phyloP scores from a whole-genome alignment of 2,888 invertebrate species.

The Teleiodes luculella region DNA sequence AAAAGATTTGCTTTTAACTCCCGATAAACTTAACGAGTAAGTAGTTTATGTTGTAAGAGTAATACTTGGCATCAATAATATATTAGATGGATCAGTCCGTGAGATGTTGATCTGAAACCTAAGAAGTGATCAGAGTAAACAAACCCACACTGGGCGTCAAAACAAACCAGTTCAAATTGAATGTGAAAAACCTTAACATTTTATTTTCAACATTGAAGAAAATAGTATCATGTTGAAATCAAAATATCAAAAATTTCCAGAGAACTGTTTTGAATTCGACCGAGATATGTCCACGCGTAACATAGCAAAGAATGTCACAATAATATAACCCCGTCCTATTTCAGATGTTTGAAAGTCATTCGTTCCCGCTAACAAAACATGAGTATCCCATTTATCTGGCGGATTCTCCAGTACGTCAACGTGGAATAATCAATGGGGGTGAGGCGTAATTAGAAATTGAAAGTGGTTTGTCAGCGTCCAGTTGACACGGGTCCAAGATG shows the following conservation, averaged over 20 bases:
- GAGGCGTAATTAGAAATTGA: constrained; percentile 43
- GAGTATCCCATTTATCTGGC: constrained; percentile 5
- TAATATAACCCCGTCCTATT: constrained; percentile 25
- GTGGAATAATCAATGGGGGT: not conserved
- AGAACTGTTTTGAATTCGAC: constrained; percentile 53
- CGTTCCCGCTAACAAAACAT: constrained; percentile 8
- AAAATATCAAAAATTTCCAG: constrained; percentile 32
- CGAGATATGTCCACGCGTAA: constrained; percentile 50
- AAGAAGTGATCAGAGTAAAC: constrained; percentile 7
- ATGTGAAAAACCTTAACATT: constrained; percentile 3
- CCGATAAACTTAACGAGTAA: not conserved
- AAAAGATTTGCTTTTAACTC: not conserved
- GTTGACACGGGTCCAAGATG: constrained; percentile 72
- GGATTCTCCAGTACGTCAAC: not conserved
- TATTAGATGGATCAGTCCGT: constrained; percentile 26
- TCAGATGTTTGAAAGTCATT: constrained; percentile 11
- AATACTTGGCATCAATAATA: not conserved
- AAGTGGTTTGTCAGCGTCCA: constrained; percentile 57
- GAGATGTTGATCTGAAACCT: constrained; percentile 23
- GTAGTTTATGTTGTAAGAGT: not conserved
- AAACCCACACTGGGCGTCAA: constrained; percentile 1
- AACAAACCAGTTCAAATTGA: not conserved
- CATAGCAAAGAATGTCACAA: constrained; percentile 49
- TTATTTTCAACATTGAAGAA: constrained; percentile 28
- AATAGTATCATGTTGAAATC: constrained; percentile 30